A percentile compares a stretch with the other conserved stretches of the same genome.
Evolutionary conservation across 1,140 invertebrate species (phyloP).

Genomic region (Pentalonia nigronervosa): DNA sequence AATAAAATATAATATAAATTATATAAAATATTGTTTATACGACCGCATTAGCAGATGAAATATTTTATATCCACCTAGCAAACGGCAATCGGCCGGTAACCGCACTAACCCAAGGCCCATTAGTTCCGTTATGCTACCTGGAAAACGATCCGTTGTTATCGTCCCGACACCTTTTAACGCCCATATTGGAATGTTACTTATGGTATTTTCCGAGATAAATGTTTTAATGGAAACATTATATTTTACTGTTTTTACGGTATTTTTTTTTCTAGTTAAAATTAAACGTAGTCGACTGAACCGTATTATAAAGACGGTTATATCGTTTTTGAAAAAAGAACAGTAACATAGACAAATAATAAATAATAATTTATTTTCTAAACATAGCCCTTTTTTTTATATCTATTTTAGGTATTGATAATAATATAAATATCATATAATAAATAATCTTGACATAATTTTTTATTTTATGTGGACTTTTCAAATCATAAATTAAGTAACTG

Average conservation of each 20-base stretch:
- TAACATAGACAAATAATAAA: background rate
- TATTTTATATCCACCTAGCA: background rate
- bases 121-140: background rate
- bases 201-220: background rate
- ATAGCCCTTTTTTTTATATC: background rate
- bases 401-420: background rate
- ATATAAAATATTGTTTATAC: background rate
- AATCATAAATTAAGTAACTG: background rate
- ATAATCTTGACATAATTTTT: background rate
- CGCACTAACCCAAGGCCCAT: background rate
- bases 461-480: background rate
- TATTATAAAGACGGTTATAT: background rate
- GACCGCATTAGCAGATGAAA: background rate
- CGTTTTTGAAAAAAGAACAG: background rate
- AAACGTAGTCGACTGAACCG: background rate
- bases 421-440: background rate
- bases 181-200: background rate
- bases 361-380: background rate
- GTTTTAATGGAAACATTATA: background rate
- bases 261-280: conserved; percentile 1
- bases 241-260: background rate
- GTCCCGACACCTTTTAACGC: conserved; percentile 5
- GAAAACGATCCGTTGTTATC: background rate
- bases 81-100: conserved; percentile 9
- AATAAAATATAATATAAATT: background rate